Evolutionary conservation across 2,888 invertebrate species (phyloP), one percentile per base, ranked within the genome.

Genomic region (Drosophila rubida): DNA sequence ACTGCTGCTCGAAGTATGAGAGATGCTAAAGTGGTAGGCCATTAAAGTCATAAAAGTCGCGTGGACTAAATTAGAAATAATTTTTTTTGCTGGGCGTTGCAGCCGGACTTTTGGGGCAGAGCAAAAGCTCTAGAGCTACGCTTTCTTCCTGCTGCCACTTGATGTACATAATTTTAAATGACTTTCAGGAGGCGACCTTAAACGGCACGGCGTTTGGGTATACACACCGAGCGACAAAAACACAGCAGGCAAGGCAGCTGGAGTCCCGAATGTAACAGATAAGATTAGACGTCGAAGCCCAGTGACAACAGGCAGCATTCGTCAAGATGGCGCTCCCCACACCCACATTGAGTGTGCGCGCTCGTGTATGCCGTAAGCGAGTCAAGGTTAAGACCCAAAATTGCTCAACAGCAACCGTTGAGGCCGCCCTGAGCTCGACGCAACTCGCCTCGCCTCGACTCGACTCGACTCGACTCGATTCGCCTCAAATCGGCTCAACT

Each of bases 41-140:
- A 88, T 88, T 88, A 75, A 84, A 86, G 86, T 86, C 87, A 83
- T 84, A 88, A 86, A 84, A 88, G 88, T 86, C 86, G 80, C 87
- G 80, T 86, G 84, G 78, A 88, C 84, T 78, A 86, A 84, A 84
- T 84, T 83, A 86, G 78, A 72, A 75, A 70, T 76, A 83, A 82
- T 82, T 51, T 44, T 14, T 32, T 55, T 46, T 72, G n/a, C n/a
- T n/a, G n/a, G 13, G 30, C 48, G 25, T 44, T 64, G 57, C 57
- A 58, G 25, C 46, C 61, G 57, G 60, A 58, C 64, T 61, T 27
- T 44, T 41, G 30, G 41, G 30, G 41, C 13, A 44, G 35, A 22
- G 27, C 48, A 30, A 37, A 37, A 51, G 53, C 49, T 49, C 22
- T 57, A 55, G 49, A n/a, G n/a, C n/a, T n/a, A n/a, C 58, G 60